Base-by-base conservation (phyloP, 2,888 invertebrate genomes). In the Aspidiotus rigidus region DNA sequence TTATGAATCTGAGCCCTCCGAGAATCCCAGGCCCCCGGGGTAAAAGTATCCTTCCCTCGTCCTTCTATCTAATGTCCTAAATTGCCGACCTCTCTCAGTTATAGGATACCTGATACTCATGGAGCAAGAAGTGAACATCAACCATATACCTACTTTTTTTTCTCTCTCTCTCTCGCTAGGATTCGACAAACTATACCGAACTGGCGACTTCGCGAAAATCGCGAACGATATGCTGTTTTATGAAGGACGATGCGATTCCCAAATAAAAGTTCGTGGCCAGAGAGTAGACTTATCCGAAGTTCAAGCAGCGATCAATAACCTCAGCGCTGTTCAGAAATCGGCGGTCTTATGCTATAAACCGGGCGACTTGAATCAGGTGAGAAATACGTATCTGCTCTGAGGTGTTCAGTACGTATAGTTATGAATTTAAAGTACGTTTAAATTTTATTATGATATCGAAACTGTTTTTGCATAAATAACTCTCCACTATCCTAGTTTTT, bases 181-280 rank as follows among this genome's bases (percentile, higher is more conserved):
- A 15, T 67, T 70, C 59, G 67, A 63, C 1, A 64, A 49, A 56
- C 60, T 93, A 0, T 93, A 89, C 78, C 85, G 87, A 69, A 93
- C 93, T 0, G 93, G 93, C 0, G 93, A 93, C 77, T 92, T 85
- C 74, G 93, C 89, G 0, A 83, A 84, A 13, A 79, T 90, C 0
- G 80, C 84, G 64, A 86, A 88, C 73, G 86, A 85, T 0, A 82
- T 83, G 8, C 74, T 82, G 8, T 78, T 93, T 39, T 92, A 85
- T 75, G 89, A 92, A 74, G 93, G 93, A 0, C 83, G 93, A 41
- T 88, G 87, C 0, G 92, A 93, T 78, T 88, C 90, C 0, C 93
- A 93, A 77, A 83, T 88, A 53, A 94, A 92, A 81, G 86, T 92
- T 67, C 81, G 92, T 57, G 94, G 94, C 0, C 90, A 93, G 75